Evolutionary conservation across 2,113 vertebrate genomes (phyloP).

Genomic region (Oxygymnocypris stewartii): DNA sequence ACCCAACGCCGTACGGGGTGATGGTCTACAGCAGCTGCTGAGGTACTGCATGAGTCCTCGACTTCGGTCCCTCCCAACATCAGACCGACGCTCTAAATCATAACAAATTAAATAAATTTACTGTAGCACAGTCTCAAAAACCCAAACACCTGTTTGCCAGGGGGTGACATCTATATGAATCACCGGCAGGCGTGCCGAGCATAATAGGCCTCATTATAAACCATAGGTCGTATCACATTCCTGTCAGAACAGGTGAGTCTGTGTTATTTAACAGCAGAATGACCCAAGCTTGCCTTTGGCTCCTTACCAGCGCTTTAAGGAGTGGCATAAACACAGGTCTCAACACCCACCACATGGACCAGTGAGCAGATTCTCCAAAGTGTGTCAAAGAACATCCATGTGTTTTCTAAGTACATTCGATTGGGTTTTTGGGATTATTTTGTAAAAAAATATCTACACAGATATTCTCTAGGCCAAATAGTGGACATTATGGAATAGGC

Average conservation of each 20-base stretch:
- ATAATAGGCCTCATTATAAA: conserved; percentile 4
- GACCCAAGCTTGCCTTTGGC: conserved; percentile 9
- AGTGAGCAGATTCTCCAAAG: not conserved
- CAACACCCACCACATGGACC: conserved; percentile 11
- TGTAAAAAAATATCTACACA: not conserved
- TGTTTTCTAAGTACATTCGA: not conserved
- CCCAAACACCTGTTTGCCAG: conserved; percentile 26
- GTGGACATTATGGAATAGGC: not conserved
- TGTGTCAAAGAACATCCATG: not conserved
- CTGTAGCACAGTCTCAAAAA: not conserved
- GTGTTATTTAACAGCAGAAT: conserved; percentile 15
- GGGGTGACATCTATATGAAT: conserved; percentile 2
- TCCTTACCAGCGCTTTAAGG: not conserved
- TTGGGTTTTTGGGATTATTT: not conserved
- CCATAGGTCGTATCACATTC: not conserved
- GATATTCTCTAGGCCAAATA: not conserved
- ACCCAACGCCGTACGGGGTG: conserved; percentile 75
- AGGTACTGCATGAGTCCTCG: conserved; percentile 45
- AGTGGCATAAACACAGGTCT: conserved; percentile 9
- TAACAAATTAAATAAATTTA: conserved; percentile 22
- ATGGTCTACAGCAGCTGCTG: conserved; percentile 82
- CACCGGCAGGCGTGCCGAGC: not conserved
- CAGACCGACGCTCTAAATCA: conserved; percentile 10
- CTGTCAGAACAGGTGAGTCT: conserved; percentile 24
- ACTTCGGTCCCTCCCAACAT: not conserved